Percentiles rank a stretch among this genome's conserved stretches.
Evolutionary conservation across 1,140 invertebrate genomes (phyloP).

Genomic region (Zelostemma sp.): DNA sequence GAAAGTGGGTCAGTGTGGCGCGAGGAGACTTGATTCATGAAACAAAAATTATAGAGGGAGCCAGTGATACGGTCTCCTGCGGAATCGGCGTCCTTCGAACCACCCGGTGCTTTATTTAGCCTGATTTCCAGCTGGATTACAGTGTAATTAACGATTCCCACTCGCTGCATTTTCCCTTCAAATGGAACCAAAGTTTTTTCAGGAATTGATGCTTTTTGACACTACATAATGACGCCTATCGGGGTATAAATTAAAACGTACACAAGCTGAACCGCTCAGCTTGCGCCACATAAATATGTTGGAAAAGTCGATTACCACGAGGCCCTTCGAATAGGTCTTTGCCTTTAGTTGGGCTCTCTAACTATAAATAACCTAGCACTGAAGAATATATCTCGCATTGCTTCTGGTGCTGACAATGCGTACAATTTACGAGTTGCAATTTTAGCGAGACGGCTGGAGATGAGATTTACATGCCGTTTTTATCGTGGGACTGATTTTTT

Average conservation of each 20-base stretch:
- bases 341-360: not conserved
- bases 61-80: not conserved
- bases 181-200: no score
- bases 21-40: slow-evolving; percentile 13
- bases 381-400: slow-evolving; percentile 1
- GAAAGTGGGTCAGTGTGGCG: slow-evolving; percentile 23
- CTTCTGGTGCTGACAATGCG: not conserved
- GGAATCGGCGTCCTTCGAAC: not conserved
- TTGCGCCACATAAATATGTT: not conserved
- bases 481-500: not conserved
- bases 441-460: not conserved
- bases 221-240: not conserved
- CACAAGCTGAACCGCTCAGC: not conserved
- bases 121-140: not conserved
- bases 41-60: slow-evolving; percentile 15
- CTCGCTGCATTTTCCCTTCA: not conserved
- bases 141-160: not conserved
- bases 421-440: slow-evolving; percentile 1
- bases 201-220: not conserved
- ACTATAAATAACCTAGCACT: not conserved
- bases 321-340: not conserved
- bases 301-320: not conserved
- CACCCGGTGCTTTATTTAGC: not conserved
- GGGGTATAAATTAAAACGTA: not conserved
- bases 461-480: not conserved